phyloP scores from a whole-genome alignment of 2,797 vertebrate species.

The Chaetodon trifasciatus region DNA sequence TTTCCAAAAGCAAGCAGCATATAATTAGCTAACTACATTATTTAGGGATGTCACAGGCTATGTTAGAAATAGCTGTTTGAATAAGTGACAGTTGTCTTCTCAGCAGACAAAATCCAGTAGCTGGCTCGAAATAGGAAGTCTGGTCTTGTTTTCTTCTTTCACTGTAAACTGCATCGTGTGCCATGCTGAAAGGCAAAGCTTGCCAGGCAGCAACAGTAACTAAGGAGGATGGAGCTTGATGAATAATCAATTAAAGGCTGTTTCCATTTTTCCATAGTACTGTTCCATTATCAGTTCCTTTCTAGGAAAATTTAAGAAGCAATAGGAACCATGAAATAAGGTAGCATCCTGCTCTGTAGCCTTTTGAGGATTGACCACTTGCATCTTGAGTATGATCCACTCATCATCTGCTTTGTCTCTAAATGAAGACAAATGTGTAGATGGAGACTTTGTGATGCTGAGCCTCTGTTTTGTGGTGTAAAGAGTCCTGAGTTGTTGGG shows the following conservation, averaged over 20 bases:
- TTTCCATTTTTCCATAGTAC: not conserved
- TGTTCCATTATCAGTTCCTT: not conserved
- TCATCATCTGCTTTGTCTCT: not conserved
- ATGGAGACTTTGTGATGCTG: slow-evolving; percentile 12
- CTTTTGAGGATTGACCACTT: not conserved
- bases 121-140: not conserved
- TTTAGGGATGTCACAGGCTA: not conserved
- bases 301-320: not conserved
- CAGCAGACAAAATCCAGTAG: not conserved
- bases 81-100: not conserved
- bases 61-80: not conserved
- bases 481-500: slow-evolving; percentile 15
- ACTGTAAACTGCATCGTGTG: not conserved
- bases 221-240: not conserved
- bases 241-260: not conserved
- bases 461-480: slow-evolving; percentile 17
- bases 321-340: not conserved
- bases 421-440: slow-evolving; percentile 21
- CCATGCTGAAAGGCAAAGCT: not conserved
- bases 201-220: not conserved
- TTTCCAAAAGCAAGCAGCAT: not conserved
- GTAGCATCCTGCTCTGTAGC: not conserved
- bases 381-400: not conserved
- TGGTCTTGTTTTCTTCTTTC: not conserved
- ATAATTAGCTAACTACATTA: not conserved